Base-by-base conservation (phyloP, 2,797 vertebrate species). In the Rhinoraja longicauda region DNA sequence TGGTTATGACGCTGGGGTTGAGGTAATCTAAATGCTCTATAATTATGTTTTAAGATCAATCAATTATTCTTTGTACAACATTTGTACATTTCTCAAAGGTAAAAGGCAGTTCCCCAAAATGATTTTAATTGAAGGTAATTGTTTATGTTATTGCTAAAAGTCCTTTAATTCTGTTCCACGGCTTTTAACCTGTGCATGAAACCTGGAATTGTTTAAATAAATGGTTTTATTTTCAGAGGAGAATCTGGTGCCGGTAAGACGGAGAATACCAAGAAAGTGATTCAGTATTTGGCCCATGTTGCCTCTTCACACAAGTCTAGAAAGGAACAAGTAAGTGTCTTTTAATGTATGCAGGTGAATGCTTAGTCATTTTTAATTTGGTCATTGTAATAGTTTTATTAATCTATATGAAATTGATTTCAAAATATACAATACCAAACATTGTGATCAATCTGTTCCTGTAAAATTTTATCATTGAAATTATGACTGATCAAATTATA, bases 201-300 rank as follows among this genome's bases (percentile, higher is more conserved):
- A 5, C 75, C 26, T 64, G 93, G 10, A 78, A 64, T 21, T 93
- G 59, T 93, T 70, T 67, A 45, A 36, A 15, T 64, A 79, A 67
- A 45, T 59, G 1, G 19, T 64, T 64, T 79, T 94, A 79, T 95
- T 95, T 94, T 59, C 94, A 99, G 99, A 94, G 99, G 98, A 88
- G 99, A 99, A 95, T 99, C 98, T 21, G 99, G 99, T 95, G 99
- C 99, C 93, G 98, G 99, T 90, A 99, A 99, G 96, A 99, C 98
- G 0, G 98, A 99, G 95, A 99, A 99, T 95, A 99, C 99, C 95
- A 99, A 99, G 96, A 99, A 99, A 94, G 99, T 99, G 93, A 99
- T 99, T 96, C 98, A 99, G 95, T 99, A 99, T 95, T 96, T 99
- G 95, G 99, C 99, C 94, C 97, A 99, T 0, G 98, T 99, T 95